Evolutionary conservation across 92 coral and sea anemone species (phyloP), one percentile per base, ranked within the genome.

Genomic region (Palythoa grandiflora): DNA sequence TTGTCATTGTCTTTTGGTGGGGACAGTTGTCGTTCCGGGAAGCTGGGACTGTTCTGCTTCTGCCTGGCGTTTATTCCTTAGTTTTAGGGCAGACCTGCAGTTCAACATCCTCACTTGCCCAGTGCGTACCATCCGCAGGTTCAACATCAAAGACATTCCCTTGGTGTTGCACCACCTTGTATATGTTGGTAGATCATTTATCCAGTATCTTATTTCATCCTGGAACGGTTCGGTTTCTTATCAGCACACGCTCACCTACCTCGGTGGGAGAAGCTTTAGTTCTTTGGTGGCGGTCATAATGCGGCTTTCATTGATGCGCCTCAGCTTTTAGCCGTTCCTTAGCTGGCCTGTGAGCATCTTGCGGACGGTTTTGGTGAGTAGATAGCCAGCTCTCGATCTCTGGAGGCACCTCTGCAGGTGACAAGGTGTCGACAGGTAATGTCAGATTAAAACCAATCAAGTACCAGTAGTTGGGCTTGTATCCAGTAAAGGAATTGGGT

Each of bases 141-240:
- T 47, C 55, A 2, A 73, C 44, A 40, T 73, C 78, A 73, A 13
- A 73, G 1, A 73, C 78, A 73, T 73, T 57, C 15, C 78, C 78
- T 12, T 21, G 59, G 10, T 57, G 28, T 9, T 73, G 78, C 1
- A 73, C 78, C 21, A 73, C 78, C 55, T 73, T 73, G 78, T 73
- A 73, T 3, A 17, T 52, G 13, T 11, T 73, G 16, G 12, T 9
- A 28, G 57, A 40, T 57, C 77, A 72, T 71, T 71, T 71, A 50
- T 71, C 76, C 38, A 35, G 76, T 36, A 71, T 71, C 38, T 71
- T 71, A n/a, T 73, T 73, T 39, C 52, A 6, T 6, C 77, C 77
- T 10, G 53, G 77, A 8, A 73, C 35, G 12, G 77, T 6, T 11
- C 77, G 52, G 53, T 73, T 38, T 39, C 38, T 39, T 12, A 13